Evolutionary conservation across 1,140 invertebrate species (phyloP).

Genomic region (Catajapyx aquilonaris): DNA sequence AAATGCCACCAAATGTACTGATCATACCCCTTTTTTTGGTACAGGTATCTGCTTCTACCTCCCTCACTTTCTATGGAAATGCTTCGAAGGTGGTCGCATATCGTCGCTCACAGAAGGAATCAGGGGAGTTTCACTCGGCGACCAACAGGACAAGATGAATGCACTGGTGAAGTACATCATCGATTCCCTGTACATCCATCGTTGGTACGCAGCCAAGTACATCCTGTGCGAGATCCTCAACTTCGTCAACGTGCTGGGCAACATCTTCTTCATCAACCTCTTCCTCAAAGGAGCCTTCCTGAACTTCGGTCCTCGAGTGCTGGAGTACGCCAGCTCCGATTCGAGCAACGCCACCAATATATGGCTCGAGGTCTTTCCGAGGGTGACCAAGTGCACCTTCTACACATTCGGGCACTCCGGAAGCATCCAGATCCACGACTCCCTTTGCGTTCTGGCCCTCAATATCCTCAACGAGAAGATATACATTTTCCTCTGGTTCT

Average conservation of each 20-base stretch:
- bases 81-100: slow-evolving; percentile 10
- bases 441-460: slow-evolving; percentile 30
- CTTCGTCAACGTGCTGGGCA: slow-evolving; percentile 18
- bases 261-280: slow-evolving; percentile 19
- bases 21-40: neutral
- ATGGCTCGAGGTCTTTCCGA: slow-evolving; percentile 21
- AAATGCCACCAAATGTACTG: too few relatives aligned
- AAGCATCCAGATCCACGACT: slow-evolving; percentile 21
- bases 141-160: slow-evolving; percentile 1
- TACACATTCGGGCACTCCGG: slow-evolving; percentile 22
- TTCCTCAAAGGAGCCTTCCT: slow-evolving; percentile 19
- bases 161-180: slow-evolving; percentile 5
- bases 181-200: slow-evolving; percentile 7
- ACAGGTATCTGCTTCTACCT: slow-evolving; percentile 15
- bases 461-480: slow-evolving; percentile 36
- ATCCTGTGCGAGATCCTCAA: slow-evolving; percentile 19
- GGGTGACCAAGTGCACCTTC: slow-evolving; percentile 58
- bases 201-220: slow-evolving; percentile 16
- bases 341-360: neutral
- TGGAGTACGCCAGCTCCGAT: slow-evolving; percentile 3
- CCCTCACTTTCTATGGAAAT: slow-evolving; percentile 17
- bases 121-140: slow-evolving; percentile 3
- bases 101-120: slow-evolving; percentile 9
- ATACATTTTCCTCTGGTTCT: slow-evolving; percentile 31
- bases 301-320: slow-evolving; percentile 17